A percentile compares a stretch with the other conserved stretches of the same genome.
These are phyloP conservation scores for Xestia rhomboidea DNA, from an alignment of 2,888 invertebrate species.

Conservation along the genomic window DNA sequence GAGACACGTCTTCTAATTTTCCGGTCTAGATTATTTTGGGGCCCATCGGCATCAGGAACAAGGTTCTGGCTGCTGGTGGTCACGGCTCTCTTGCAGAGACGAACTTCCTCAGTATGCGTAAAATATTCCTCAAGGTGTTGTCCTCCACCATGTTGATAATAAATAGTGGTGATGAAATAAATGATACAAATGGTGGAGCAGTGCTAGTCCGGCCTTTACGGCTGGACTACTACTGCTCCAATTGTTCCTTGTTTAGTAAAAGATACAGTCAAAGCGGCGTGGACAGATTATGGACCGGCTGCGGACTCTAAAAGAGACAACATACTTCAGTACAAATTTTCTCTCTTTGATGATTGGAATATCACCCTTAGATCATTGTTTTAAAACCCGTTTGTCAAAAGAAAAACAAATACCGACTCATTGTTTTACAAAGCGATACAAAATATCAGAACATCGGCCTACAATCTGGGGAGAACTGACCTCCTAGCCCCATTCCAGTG, in stretches of 20 bases:
- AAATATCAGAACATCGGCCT: conserved; percentile 6
- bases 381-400: not conserved
- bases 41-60: not conserved
- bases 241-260: not conserved
- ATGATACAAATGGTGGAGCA: not conserved
- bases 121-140: not conserved
- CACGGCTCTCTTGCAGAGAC: not conserved
- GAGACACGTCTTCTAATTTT: no score
- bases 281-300: not conserved
- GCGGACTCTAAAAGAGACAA: not conserved
- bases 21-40: no score
- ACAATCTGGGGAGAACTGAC: conserved; percentile 44
- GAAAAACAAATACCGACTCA: not conserved
- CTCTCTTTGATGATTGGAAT: not conserved
- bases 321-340: not conserved
- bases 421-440: not conserved
- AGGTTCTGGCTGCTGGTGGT: not conserved
- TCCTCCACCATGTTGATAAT: not conserved
- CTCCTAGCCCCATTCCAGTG: conserved; percentile 46
- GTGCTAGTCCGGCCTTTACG: no score
- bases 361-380: not conserved
- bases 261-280: not conserved
- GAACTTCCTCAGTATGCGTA: not conserved
- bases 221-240: not conserved
- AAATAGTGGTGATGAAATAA: not conserved